A percentile compares a stretch with the other conserved stretches of the same genome.
These are phyloP conservation scores for Oreochromis mossambicus DNA, from an alignment of 2,797 vertebrate species.

Conservation along the genomic window DNA sequence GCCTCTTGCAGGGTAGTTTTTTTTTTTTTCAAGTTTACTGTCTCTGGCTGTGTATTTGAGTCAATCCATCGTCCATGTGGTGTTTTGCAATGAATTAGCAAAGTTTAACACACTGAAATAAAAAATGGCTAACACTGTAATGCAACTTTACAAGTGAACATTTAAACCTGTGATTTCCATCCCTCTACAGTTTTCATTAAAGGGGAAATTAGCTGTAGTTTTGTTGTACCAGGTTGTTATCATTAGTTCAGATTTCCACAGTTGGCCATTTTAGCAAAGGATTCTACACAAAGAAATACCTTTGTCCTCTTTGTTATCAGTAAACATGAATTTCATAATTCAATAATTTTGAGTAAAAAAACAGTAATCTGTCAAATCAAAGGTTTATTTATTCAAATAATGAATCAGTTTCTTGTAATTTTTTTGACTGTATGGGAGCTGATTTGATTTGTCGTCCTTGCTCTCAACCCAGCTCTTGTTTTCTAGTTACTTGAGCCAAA, in stretches of 20 bases:
- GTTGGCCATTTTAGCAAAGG: background rate
- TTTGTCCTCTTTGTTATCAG: no score
- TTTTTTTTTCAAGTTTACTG: background rate
- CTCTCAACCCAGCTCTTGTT: background rate
- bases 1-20: background rate
- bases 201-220: background rate
- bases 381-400: no score
- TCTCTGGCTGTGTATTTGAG: background rate
- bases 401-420: no score
- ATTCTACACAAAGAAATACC: no score
- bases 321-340: no score
- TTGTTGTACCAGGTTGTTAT: background rate
- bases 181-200: background rate
- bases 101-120: no score
- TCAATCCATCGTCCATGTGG: background rate
- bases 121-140: no score
- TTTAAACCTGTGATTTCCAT: background rate
- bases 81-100: no score
- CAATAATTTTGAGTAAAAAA: no score
- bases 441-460: background rate
- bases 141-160: background rate
- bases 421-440: no score
- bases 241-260: background rate
- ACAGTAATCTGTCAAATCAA: no score
- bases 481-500: background rate